Evolutionary conservation across 2,113 vertebrate genomes (phyloP).

Genomic region (Oncorhynchus kisutch): DNA sequence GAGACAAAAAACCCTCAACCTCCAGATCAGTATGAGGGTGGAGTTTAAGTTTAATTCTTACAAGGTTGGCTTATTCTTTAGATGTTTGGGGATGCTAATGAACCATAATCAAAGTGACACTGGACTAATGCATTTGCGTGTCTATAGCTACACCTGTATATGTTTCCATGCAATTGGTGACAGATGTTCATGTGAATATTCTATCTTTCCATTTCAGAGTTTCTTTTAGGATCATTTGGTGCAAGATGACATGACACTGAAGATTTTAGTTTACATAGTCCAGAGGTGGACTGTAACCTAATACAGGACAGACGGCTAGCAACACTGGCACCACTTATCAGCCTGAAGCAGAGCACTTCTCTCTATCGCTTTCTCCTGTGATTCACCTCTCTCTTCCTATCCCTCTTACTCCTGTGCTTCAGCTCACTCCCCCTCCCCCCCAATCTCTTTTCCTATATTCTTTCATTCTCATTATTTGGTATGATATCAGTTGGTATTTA

Average conservation of each 20-base stretch:
- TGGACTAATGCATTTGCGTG: neutral
- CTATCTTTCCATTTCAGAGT: neutral
- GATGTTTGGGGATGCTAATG: no score
- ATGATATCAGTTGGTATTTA: no score
- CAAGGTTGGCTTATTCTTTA: no score
- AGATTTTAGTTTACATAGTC: neutral
- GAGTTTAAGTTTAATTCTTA: no score
- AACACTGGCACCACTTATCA: neutral
- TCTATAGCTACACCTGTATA: no score
- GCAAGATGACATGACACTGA: no score
- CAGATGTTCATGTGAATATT: neutral
- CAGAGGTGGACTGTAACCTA: conserved; percentile 1
- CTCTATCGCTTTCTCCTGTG: neutral
- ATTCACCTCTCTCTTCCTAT: neutral
- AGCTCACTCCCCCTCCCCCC: no score
- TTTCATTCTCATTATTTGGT: neutral
- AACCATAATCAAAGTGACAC: neutral
- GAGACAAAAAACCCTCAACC: no score
- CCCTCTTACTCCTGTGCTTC: no score
- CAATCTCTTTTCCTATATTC: neutral
- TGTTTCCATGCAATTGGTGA: neutral
- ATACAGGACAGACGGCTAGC: neutral
- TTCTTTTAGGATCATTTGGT: neutral
- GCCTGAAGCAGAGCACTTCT: neutral
- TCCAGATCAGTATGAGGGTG: no score